Base-by-base conservation (phyloP, 2,888 invertebrate species). In the Oscheius onirici region DNA sequence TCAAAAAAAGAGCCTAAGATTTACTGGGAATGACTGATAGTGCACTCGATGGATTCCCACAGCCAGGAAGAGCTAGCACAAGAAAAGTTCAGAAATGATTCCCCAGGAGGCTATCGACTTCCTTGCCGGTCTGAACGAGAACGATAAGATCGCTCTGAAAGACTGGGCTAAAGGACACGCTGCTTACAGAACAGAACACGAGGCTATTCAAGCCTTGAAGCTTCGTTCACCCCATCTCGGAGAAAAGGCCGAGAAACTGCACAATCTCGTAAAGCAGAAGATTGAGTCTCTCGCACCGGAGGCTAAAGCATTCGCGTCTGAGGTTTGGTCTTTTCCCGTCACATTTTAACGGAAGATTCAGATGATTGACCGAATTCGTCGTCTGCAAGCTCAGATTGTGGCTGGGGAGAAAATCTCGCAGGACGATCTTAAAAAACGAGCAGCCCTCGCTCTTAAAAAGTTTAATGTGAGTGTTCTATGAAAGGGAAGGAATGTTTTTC, bases 401-500 rank as follows among this genome's bases (percentile, higher is more conserved):
- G 51, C 66, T 20, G 73, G 73, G 22, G 57, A 66, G 57, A 73
- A 73, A 67, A 70, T 70, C n/a, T 46, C 58, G 10, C 43, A 67
- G 43, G 73, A 70, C 34, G 73, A 69, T 10, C 67, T 73, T 49
- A 73, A 73, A 65, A 52, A 22, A 15, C 65, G 66, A 44, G 73
- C 69, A 6, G n/a, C 61, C 26, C 13, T 55, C n/a, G 73, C 55
- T 22, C 49, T 74, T 41, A 63, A 67, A 52, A 73, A 74, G 66
- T 76, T 71, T 67, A 74, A 69, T 57, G 66, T 66, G 17, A 40
- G 52, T 24, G 6, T 26, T 24, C 26, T 15, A 0, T 24, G 26
- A 2, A 22, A 52, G 20, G n/a, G 28, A 13, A 26, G 24, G 24
- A 26, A 24, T 2, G 22, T 22, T 22, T 20, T 41, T 20, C 28